These are phyloP conservation scores for Ophion slaviceki DNA, from an alignment of 2,888 invertebrate genomes.

Conservation along the genomic window DNA sequence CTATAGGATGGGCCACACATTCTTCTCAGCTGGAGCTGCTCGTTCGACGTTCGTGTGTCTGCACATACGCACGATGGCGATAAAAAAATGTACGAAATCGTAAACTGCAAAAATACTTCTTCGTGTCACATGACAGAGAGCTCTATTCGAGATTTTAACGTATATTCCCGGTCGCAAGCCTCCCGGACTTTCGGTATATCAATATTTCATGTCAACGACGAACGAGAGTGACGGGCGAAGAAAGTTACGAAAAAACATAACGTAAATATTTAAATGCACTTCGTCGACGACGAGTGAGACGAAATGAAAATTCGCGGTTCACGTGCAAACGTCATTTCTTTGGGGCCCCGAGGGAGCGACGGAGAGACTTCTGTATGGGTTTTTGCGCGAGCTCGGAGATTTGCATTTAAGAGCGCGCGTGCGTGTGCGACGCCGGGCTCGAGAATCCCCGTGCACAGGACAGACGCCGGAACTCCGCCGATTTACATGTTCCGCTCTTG, in stretches of 20 bases:
- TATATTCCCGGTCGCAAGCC: constrained; percentile 34
- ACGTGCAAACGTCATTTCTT: constrained; percentile 49
- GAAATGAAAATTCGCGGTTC: constrained; percentile 53
- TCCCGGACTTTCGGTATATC: constrained; percentile 28
- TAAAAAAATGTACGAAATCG: constrained; percentile 23
- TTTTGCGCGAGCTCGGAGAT: constrained; percentile 26
- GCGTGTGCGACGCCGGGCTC: constrained; percentile 8
- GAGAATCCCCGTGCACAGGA: constrained; percentile 23
- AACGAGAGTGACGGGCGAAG: constrained; percentile 11
- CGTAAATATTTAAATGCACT: constrained; percentile 8
- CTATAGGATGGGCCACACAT: not conserved
- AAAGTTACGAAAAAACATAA: constrained; percentile 23
- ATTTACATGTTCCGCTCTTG: constrained; percentile 54
- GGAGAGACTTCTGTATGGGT: not conserved
- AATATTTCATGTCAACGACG: constrained; percentile 52
- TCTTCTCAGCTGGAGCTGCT: constrained; percentile 41
- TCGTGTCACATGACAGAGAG: constrained; percentile 58
- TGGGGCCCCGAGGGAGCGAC: constrained; percentile 17
- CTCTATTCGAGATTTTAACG: constrained; percentile 76
- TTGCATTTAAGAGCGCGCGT: constrained; percentile 59
- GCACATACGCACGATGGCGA: constrained; percentile 20
- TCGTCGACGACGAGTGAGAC: constrained; percentile 47
- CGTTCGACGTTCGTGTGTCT: constrained; percentile 5
- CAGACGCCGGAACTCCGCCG: constrained; percentile 14
- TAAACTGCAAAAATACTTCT: constrained; percentile 34